These are phyloP conservation scores for Horisme vitalbata DNA, from an alignment of 2,888 invertebrate genomes.

Conservation along the genomic window DNA sequence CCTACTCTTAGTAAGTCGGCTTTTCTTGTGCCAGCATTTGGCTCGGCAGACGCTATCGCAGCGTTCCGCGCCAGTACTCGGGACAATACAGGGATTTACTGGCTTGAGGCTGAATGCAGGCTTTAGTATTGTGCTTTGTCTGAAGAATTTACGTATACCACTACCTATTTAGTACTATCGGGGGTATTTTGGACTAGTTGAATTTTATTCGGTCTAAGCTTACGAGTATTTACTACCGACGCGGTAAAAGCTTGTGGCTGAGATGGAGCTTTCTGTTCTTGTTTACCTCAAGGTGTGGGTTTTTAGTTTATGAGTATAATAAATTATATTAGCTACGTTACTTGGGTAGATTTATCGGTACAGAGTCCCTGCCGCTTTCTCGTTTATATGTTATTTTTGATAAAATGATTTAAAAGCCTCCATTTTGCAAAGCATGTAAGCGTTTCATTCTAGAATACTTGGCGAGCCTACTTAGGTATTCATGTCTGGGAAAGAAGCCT, in stretches of 20 bases:
- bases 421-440: constrained; percentile 8
- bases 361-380: background rate
- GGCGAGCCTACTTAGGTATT: constrained; percentile 31
- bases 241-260: too few relatives aligned
- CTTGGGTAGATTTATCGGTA: background rate
- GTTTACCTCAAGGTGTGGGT: constrained; percentile 3
- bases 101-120: constrained; percentile 28
- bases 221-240: too few relatives aligned
- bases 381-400: background rate
- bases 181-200: background rate
- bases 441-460: constrained; percentile 18
- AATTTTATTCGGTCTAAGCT: too few relatives aligned
- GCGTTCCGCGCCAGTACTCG: constrained; percentile 45
- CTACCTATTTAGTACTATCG: background rate
- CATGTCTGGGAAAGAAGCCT: constrained; percentile 38
- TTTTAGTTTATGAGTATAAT: constrained; percentile 7
- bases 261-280: background rate
- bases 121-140: constrained; percentile 18
- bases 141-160: constrained; percentile 7
- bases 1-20: constrained; percentile 1
- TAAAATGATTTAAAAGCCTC: background rate
- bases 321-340: constrained; percentile 8
- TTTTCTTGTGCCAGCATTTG: constrained; percentile 15
- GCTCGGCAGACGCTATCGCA: constrained; percentile 42
- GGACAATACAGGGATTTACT: constrained; percentile 46